A percentile compares a stretch with the other conserved stretches of the same genome.
Evolutionary conservation across 2,113 vertebrate genomes (phyloP).

Genomic region (Peucedramus taeniatus): DNA sequence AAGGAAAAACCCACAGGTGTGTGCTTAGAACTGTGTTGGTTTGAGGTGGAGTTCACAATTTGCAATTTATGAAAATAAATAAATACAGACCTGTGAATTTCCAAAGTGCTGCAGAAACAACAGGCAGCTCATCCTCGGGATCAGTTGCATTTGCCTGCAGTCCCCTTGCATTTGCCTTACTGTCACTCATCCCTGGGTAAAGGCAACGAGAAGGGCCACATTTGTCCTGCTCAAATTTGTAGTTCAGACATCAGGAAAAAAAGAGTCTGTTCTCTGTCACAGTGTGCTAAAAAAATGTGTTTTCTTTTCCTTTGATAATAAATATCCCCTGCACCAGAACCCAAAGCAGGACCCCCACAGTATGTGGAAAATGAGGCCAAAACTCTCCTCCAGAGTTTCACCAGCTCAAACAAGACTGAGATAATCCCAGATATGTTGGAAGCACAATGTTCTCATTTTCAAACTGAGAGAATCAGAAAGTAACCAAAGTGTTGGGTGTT

Average conservation of each 20-base stretch:
- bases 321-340: background rate
- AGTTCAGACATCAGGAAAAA: background rate
- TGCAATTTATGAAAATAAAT: background rate
- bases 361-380: background rate
- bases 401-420: background rate
- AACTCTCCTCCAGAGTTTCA: background rate
- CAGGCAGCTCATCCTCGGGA: background rate
- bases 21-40: background rate
- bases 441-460: background rate
- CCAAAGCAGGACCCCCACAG: background rate
- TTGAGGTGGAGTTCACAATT: background rate
- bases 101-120: background rate
- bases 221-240: background rate
- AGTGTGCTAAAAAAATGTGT: background rate
- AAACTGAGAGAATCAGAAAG: background rate
- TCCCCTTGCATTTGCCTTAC: background rate
- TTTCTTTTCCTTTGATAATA: background rate
- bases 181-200: background rate
- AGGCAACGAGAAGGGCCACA: background rate
- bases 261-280: background rate
- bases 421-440: background rate
- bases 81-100: background rate
- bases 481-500: background rate
- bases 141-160: background rate
- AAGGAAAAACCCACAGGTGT: background rate